These are phyloP conservation scores for Astur gentilis DNA, from an alignment of 2,113 vertebrate genomes.

Conservation along the genomic window DNA sequence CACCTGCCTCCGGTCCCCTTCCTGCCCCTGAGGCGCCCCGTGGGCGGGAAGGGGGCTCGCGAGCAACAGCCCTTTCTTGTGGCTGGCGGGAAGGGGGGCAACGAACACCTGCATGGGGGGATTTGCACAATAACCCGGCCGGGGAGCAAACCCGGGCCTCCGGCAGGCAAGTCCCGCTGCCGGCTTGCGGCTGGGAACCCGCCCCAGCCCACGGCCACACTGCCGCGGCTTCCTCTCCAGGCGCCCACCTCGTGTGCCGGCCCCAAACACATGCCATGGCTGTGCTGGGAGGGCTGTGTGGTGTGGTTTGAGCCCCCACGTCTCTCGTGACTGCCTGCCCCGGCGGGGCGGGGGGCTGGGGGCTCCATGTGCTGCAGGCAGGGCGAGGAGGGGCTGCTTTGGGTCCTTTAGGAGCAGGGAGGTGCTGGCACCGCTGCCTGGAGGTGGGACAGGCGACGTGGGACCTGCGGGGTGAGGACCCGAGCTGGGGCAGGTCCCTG, in stretches of 20 bases:
- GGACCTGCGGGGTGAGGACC: neutral
- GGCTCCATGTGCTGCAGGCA: neutral
- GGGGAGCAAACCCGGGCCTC: neutral
- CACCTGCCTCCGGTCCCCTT: neutral
- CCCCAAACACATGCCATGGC: fast-evolving
- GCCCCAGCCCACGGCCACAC: fast-evolving
- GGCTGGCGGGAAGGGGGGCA: neutral
- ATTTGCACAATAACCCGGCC: neutral
- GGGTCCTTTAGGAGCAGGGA: neutral
- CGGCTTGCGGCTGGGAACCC: neutral
- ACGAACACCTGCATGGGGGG: neutral
- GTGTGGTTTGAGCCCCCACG: neutral
- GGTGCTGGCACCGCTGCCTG: neutral
- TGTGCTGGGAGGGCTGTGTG: neutral
- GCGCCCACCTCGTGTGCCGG: fast-evolving
- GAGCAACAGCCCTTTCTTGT: neutral
- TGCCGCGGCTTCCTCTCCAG: neutral
- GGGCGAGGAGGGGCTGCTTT: neutral
- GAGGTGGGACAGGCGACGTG: too few species aligned
- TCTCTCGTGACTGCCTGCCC: fast-evolving
- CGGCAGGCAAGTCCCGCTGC: neutral
- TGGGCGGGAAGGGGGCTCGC: fast-evolving
- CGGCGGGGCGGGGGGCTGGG: fast-evolving
- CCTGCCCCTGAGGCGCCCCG: neutral
- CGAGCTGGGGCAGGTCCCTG: neutral